phyloP scores from a whole-genome alignment of 2,888 invertebrate genomes.

The Elegia similella region DNA sequence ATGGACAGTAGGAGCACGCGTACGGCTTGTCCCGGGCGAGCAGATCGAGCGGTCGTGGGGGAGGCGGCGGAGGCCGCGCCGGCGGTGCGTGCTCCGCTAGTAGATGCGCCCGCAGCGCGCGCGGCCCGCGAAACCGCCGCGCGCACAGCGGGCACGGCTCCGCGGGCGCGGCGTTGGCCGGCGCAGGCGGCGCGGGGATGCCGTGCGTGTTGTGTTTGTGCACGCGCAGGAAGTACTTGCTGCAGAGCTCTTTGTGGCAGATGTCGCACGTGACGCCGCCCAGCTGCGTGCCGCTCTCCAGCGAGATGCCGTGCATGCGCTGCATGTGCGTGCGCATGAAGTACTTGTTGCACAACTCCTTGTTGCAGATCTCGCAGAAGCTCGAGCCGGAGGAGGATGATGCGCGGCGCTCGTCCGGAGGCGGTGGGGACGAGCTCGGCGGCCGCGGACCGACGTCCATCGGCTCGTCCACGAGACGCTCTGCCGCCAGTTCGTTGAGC shows the following conservation, averaged over 20 bases:
- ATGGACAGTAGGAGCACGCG: conserved; percentile 94
- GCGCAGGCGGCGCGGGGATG: conserved; percentile 91
- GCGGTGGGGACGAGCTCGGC: conserved; percentile 63
- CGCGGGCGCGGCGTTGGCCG: conserved; percentile 69
- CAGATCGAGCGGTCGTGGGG: conserved; percentile 81
- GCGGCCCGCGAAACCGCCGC: conserved; percentile 92
- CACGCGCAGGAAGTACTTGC: conserved; percentile 97
- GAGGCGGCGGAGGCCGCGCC: conserved; percentile 64
- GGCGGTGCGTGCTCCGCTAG: conserved; percentile 91
- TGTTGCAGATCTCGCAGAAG: conserved; percentile 98
- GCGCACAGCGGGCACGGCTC: conserved; percentile 90
- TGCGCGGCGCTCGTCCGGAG: conserved; percentile 75
- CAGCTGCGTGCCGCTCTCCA: conserved; percentile 95
- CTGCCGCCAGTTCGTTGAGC: conserved; percentile 89
- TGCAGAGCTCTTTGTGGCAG: conserved; percentile 98
- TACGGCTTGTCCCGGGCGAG: conserved; percentile 86
- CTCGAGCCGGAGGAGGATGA: conserved; percentile 86
- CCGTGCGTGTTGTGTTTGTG: conserved; percentile 99
- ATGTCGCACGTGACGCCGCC: conserved; percentile 98
- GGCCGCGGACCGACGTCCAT: conserved; percentile 52
- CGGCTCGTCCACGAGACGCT: conserved; percentile 67
- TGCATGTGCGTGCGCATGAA: conserved; percentile 99
- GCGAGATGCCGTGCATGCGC: conserved; percentile 98
- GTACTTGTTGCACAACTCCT: conserved; percentile 99
- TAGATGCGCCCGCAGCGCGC: conserved; percentile 93